Percentiles rank a stretch among this genome's conserved stretches.
phyloP scores from a whole-genome alignment of 1,140 invertebrate species.

The Mamestra configurata region DNA sequence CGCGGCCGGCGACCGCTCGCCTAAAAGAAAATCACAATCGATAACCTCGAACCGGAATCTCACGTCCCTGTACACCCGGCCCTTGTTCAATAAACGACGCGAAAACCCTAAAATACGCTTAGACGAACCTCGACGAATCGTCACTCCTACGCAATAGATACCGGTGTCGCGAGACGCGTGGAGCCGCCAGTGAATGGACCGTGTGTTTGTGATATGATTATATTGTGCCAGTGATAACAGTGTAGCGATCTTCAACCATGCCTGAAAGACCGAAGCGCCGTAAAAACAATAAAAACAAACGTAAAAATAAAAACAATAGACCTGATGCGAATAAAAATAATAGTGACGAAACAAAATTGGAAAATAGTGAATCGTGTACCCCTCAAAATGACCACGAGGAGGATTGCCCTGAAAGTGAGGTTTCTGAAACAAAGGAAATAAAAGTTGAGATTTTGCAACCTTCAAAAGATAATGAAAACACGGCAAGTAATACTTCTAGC shows the following conservation, averaged over 20 bases:
- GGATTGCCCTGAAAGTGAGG: conserved; percentile 12
- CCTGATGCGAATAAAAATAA: conserved; percentile 60
- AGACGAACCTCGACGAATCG: conserved; percentile 59
- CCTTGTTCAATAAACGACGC: conserved; percentile 64
- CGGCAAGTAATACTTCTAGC: conserved; percentile 20
- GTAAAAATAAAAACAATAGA: conserved; percentile 75
- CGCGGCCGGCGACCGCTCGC: conserved; percentile 77
- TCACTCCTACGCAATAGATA: conserved; percentile 73
- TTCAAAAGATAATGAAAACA: neutral
- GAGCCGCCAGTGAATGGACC: conserved; percentile 64
- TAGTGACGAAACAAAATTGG: conserved; percentile 60
- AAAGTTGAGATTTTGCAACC: conserved; percentile 13
- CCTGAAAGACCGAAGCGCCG: conserved; percentile 81
- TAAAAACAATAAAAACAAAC: conserved; percentile 85
- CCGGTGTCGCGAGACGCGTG: conserved; percentile 68
- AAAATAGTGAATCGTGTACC: conserved; percentile 42
- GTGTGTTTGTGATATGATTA: conserved; percentile 72
- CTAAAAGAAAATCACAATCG: conserved; percentile 74
- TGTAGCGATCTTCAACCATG: conserved; percentile 75
- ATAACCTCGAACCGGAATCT: conserved; percentile 63
- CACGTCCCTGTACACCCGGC: conserved; percentile 57
- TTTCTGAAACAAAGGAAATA: conserved; percentile 6
- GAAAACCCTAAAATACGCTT: conserved; percentile 66
- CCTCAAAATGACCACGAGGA: conserved; percentile 3
- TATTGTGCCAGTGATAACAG: conserved; percentile 76